Percentiles rank a stretch among this genome's conserved stretches.
Conservation (phyloP, 1,140 invertebrate species). For the Aphelenchoides avenae region DNA sequence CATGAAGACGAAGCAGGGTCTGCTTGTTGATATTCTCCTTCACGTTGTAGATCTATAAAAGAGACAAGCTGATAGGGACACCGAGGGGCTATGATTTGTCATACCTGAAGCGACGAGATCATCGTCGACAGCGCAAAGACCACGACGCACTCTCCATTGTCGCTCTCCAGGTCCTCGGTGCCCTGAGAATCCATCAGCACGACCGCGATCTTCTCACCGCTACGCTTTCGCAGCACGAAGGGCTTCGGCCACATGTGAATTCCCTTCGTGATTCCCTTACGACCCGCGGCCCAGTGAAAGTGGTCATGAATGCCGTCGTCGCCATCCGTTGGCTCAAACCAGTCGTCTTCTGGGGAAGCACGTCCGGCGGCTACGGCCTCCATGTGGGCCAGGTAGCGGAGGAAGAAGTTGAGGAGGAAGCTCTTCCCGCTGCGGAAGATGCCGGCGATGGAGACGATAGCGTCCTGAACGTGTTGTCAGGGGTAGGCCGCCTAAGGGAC, state of each 20-base stretch:
- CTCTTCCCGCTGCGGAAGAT: constrained; percentile 96
- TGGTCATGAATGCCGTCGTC: constrained; percentile 59
- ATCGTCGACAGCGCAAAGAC: constrained; percentile 69
- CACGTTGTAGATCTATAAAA: constrained; percentile 64
- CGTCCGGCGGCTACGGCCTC: constrained; percentile 61
- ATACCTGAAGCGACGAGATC: constrained; percentile 64
- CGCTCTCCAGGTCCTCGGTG: constrained; percentile 91
- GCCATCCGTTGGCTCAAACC: constrained; percentile 48
- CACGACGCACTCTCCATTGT: constrained; percentile 89
- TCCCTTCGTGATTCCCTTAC: constrained; percentile 64
- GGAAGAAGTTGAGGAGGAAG: constrained; percentile 84
- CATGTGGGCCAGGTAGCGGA: constrained; percentile 76
- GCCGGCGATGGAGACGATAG: constrained; percentile 87
- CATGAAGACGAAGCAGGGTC: constrained; percentile 65
- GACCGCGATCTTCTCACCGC: constrained; percentile 49
- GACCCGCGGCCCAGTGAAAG: constrained; percentile 64
- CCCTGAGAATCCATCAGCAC: constrained; percentile 94
- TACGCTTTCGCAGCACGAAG: constrained; percentile 59
- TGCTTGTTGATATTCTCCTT: constrained; percentile 65
- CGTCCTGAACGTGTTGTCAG: constrained; percentile 70
- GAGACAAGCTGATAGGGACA: background rate
- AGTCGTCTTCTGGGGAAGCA: constrained; percentile 7
- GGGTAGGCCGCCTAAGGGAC: too few relatives aligned
- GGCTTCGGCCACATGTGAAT: constrained; percentile 66
- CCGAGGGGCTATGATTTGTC: background rate